Base-by-base conservation (phyloP, 2,888 invertebrate species). In the Eledone cirrhosa region DNA sequence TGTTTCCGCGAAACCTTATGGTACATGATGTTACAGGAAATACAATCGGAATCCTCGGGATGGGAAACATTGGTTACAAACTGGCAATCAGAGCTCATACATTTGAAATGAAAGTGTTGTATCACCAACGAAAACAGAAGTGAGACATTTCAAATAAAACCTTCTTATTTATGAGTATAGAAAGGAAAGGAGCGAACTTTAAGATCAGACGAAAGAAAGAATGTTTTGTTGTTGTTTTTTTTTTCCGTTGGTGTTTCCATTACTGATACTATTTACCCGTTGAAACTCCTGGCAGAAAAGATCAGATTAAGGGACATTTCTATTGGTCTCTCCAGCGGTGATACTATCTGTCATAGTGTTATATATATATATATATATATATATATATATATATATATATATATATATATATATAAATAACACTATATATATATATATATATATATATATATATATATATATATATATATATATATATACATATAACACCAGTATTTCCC, bases 31-130 rank as follows among this genome's bases (percentile, higher is more conserved):
- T 82, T 22, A 29, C 79, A 27, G 69, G 41, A 24, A 48, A 77
- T 24, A 80, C 80, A 1, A 76, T 81, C 19, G 81, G 81, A 3
- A 81, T 81, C 5, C 41, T 81, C 41, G 81, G 81, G 14, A 78
- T 81, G 80, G 81, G 81, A n/a, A 67, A 63, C 74, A 81, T 81
- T 76, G 81, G 81, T 14, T 59, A 47, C 29, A 78, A 78, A 31
- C 31, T 78, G n/a, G 81, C 81, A 4, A 33, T 76, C 48, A 69
- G 81, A 27, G 78, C 80, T 13, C 29, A 76, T 47, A 80, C 78
- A 2, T 80, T 81, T 67, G 72, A 77, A n/a, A 81, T 81, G 81
- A 77, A 78, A 14, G 79, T 80, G 13, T 19, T 63, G 8, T 80
- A 80, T 41, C 78, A 80, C 48, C 79, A 80, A 4, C 63, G 80